Percentiles rank a stretch among this genome's conserved stretches.
phyloP scores from a whole-genome alignment of 2,113 vertebrate genomes.

The Vulpes vulpes region DNA sequence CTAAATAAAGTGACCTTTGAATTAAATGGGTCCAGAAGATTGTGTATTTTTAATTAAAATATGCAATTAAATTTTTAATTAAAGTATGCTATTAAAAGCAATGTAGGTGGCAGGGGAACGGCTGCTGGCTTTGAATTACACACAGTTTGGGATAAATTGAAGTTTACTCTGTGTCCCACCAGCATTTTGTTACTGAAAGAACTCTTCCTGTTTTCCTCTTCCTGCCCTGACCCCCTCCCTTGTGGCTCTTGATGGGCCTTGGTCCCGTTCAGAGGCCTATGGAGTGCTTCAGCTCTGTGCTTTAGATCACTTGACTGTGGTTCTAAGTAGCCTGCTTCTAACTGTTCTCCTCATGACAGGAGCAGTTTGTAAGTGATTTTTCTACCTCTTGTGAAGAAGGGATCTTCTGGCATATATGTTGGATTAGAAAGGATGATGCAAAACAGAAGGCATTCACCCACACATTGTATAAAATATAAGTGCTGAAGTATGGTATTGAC shows the following conservation, averaged over 20 bases:
- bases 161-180: constrained; percentile 65
- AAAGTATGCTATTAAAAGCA: constrained; percentile 76
- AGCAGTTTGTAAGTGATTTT: constrained; percentile 37
- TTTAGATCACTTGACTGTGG: background rate
- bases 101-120: constrained; percentile 75
- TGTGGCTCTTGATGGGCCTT: background rate
- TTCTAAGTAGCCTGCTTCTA: constrained; percentile 37
- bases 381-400: constrained; percentile 33
- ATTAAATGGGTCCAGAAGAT: constrained; percentile 80
- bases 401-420: background rate
- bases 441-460: constrained; percentile 8
- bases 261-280: background rate
- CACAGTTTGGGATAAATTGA: constrained; percentile 72
- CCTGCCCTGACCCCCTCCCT: background rate
- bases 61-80: constrained; percentile 83
- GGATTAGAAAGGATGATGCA: background rate
- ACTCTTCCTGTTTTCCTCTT: constrained; percentile 27
- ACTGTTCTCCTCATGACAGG: background rate
- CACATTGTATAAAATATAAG: rapidly evolving
- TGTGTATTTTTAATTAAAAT: constrained; percentile 84
- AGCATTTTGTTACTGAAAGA: background rate
- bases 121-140: constrained; percentile 75
- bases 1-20: constrained; percentile 81
- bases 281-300: constrained; percentile 14
- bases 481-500: background rate